A percentile compares a stretch with the other conserved stretches of the same genome.
These are phyloP conservation scores for Geococcyx californianus DNA, from an alignment of 2,113 vertebrate genomes.

Conservation along the genomic window DNA sequence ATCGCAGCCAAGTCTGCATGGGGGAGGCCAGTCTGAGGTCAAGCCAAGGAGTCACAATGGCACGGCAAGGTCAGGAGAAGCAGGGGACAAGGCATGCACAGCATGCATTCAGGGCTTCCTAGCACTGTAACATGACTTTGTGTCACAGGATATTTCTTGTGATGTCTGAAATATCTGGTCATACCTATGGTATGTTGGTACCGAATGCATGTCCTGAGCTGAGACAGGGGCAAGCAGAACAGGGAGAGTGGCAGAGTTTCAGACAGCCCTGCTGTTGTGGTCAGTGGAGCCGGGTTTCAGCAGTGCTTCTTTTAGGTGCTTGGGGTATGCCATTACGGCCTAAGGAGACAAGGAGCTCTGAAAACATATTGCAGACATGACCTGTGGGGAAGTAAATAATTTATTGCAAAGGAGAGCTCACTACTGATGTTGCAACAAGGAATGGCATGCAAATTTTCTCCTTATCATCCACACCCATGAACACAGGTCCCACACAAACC, in stretches of 20 bases:
- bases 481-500: rapidly evolving
- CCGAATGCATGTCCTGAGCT: not conserved
- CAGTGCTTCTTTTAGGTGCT: rapidly evolving
- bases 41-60: rapidly evolving
- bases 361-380: not conserved
- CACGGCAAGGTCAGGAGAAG: not conserved
- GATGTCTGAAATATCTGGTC: not conserved
- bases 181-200: not conserved
- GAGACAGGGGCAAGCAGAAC: rapidly evolving
- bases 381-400: not conserved
- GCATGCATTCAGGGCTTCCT: not conserved
- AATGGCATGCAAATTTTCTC: not conserved
- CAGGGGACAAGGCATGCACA: not conserved
- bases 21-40: not conserved
- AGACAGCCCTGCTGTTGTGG: rapidly evolving
- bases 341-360: not conserved
- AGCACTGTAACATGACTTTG: not conserved
- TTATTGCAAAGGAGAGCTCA: not conserved
- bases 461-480: not conserved
- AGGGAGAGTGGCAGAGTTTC: rapidly evolving
- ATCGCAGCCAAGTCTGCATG: not conserved
- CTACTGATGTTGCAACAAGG: not conserved
- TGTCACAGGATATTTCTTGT: not conserved
- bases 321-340: not conserved
- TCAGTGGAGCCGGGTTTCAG: not conserved